Conservation (phyloP, 2,888 invertebrate genomes). For the Drosophila parthenogenetica region DNA sequence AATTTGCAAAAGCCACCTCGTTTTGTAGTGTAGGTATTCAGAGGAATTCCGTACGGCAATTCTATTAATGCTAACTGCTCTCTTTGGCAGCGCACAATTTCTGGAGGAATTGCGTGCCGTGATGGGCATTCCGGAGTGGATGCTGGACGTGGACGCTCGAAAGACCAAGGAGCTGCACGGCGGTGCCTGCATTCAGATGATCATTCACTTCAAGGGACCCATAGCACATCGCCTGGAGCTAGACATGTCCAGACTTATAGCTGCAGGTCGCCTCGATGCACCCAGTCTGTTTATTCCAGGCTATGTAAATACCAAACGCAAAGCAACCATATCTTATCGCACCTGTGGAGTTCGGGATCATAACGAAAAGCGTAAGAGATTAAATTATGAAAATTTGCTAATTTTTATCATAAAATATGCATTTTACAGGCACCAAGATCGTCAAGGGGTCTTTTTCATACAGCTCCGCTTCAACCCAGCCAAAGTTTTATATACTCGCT, state of each 20-base stretch:
- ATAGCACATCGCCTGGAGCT: constrained; percentile 91
- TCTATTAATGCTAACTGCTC: neutral
- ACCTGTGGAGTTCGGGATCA: constrained; percentile 92
- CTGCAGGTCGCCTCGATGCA: constrained; percentile 90
- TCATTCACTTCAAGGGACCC: constrained; percentile 94
- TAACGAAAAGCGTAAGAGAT: constrained; percentile 87
- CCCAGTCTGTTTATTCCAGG: constrained; percentile 93
- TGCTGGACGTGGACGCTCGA: constrained; percentile 93
- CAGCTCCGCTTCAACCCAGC: constrained; percentile 49
- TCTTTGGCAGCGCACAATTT: constrained; percentile 89
- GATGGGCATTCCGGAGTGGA: constrained; percentile 96
- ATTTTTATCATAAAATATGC: neutral
- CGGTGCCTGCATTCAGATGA: constrained; percentile 92
- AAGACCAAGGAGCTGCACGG: constrained; percentile 91
- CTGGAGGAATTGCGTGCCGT: constrained; percentile 92
- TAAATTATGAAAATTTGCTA: rapidly evolving
- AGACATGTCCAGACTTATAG: constrained; percentile 90
- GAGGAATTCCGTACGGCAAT: too few species aligned
- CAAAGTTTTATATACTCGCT: constrained; percentile 60
- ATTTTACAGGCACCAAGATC: constrained; percentile 64
- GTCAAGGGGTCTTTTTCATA: constrained; percentile 61
- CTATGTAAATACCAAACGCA: constrained; percentile 89
- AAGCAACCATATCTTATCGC: constrained; percentile 89
- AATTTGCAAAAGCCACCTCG: constrained; percentile 94
- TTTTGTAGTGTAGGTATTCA: constrained; percentile 91